Evolutionary conservation across 1,140 invertebrate genomes (phyloP).

Genomic region (Sycophila sp.): DNA sequence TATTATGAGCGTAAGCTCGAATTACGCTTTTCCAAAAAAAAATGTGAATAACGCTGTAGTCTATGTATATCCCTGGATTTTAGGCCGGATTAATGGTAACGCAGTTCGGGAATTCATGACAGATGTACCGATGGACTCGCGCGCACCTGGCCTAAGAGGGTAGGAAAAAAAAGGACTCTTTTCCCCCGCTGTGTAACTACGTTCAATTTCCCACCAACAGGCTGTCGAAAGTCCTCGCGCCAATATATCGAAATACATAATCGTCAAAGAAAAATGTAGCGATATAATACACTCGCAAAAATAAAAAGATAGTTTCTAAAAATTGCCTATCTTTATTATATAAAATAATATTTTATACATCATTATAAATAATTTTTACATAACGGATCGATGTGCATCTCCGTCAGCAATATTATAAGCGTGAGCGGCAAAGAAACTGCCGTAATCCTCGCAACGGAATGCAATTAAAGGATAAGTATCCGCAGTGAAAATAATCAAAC

Average conservation of each 20-base stretch:
- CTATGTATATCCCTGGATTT: constrained; percentile 43
- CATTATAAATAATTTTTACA: too few relatives aligned
- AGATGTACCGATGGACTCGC: constrained; percentile 51
- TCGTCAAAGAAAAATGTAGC: too few relatives aligned
- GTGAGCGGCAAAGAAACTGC: background rate
- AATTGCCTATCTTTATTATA: too few relatives aligned
- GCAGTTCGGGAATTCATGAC: constrained; percentile 44
- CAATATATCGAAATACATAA: background rate
- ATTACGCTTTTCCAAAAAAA: too few relatives aligned
- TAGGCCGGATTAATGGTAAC: constrained; percentile 55
- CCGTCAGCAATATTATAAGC: background rate
- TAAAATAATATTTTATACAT: too few relatives aligned
- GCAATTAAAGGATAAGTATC: background rate
- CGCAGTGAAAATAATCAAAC: constrained; percentile 7
- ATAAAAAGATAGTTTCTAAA: too few relatives aligned
- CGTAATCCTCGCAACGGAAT: background rate
- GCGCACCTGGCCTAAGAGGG: constrained; percentile 43
- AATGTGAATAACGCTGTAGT: too few relatives aligned
- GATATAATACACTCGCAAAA: too few relatives aligned
- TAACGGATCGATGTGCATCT: background rate
- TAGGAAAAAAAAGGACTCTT: background rate
- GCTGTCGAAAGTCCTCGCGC: background rate
- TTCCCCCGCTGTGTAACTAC: too few relatives aligned
- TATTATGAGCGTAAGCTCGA: too few relatives aligned
- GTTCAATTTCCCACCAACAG: too few relatives aligned